Conservation (phyloP, 2,888 invertebrate genomes). For the Sicus ferrugineus region DNA sequence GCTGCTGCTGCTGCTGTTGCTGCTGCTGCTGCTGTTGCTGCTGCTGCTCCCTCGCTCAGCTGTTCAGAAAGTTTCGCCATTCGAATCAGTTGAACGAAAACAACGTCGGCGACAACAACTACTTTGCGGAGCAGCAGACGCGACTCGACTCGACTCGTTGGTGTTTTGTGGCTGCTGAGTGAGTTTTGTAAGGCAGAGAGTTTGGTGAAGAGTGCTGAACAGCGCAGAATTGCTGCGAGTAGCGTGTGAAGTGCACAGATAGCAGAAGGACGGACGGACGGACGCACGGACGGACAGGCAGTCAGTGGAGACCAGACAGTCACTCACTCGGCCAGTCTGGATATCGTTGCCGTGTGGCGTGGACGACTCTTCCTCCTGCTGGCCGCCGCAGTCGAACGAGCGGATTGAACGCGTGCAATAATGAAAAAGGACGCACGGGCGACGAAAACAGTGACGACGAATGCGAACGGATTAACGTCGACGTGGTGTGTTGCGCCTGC, state of each 20-base stretch:
- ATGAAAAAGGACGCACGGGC: conserved; percentile 5
- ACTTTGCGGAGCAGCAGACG: conserved; percentile 4
- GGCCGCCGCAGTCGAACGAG: not conserved
- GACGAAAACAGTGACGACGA: not conserved
- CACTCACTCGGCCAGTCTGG: not conserved
- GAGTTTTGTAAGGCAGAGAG: not conserved
- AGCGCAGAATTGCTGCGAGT: conserved; percentile 19
- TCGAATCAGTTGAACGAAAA: conserved; percentile 39
- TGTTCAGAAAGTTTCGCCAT: conserved; percentile 47
- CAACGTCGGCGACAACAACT: conserved; percentile 39
- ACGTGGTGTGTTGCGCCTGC: conserved; percentile 1
- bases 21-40: conserved; percentile 7
- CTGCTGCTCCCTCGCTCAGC: conserved; percentile 43
- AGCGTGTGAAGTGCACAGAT: conserved; percentile 12
- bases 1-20: conserved; percentile 3
- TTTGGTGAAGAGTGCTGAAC: conserved; percentile 13
- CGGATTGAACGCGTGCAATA: not conserved
- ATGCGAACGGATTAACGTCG: not conserved
- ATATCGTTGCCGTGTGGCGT: conserved; percentile 1
- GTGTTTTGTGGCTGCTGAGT: conserved; percentile 17
- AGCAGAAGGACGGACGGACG: conserved; percentile 3
- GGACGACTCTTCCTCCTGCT: not conserved
- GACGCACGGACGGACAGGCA: conserved; percentile 15
- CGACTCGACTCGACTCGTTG: not conserved
- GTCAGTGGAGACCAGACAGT: not conserved